phyloP scores from a whole-genome alignment of 2,113 vertebrate genomes.

The Phainopepla nitens region DNA sequence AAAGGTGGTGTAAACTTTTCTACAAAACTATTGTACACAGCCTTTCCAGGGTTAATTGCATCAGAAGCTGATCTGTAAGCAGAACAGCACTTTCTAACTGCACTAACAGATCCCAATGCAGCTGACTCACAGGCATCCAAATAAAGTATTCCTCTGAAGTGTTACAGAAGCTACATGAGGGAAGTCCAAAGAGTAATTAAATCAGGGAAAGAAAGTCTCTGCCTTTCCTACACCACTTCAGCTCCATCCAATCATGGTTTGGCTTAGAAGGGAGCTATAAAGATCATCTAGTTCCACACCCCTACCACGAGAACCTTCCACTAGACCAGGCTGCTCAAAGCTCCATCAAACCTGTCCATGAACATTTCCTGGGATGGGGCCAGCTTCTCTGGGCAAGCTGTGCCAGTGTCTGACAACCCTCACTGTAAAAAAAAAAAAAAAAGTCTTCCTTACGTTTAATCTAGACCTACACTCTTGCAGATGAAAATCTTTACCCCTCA shows the following conservation, averaged over 20 bases:
- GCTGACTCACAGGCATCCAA: background rate
- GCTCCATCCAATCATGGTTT: background rate
- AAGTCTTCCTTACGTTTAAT: background rate
- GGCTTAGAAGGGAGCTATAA: background rate
- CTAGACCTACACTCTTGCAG: background rate
- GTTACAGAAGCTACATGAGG: fast-evolving
- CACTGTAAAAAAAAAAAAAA: background rate
- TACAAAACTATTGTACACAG: background rate
- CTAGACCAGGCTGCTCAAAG: background rate
- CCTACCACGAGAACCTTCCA: background rate
- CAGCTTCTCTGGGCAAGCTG: background rate
- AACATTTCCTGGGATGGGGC: background rate
- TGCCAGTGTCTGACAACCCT: background rate
- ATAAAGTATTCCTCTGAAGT: background rate
- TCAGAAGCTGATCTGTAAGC: background rate
- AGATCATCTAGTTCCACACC: background rate
- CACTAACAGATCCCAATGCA: background rate
- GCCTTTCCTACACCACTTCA: background rate
- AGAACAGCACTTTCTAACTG: background rate
- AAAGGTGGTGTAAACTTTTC: background rate
- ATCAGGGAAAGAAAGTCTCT: background rate
- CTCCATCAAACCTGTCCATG: background rate
- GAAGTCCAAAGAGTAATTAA: background rate
- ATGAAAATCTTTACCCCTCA: background rate
- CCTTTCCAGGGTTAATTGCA: background rate